Evolutionary conservation across 2,888 invertebrate genomes (phyloP).

Genomic region (Hydraecia micacea): DNA sequence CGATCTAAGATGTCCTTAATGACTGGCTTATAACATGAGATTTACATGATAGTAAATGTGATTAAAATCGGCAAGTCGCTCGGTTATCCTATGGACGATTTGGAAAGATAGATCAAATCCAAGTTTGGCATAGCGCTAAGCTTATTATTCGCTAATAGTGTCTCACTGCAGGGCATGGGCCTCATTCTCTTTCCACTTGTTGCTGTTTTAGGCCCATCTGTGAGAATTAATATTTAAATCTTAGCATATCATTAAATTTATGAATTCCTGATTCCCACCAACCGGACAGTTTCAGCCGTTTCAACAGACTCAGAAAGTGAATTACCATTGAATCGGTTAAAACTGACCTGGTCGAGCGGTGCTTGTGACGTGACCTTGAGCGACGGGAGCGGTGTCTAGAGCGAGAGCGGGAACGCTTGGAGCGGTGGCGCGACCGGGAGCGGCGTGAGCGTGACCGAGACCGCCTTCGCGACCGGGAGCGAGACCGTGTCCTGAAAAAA

Average conservation of each 20-base stretch:
- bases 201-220: background rate
- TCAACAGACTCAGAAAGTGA: constrained; percentile 19
- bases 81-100: background rate
- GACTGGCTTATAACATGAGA: background rate
- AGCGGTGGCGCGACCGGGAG: constrained; percentile 90
- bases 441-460: constrained; percentile 92
- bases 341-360: constrained; percentile 86
- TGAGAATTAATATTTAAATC: background rate
- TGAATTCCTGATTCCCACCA: background rate
- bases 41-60: background rate
- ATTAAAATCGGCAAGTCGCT: background rate
- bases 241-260: background rate
- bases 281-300: constrained; percentile 43
- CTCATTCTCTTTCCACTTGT: background rate
- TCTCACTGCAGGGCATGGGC: background rate
- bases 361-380: constrained; percentile 90
- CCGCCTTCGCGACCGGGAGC: constrained; percentile 88
- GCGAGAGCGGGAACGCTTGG: constrained; percentile 89
- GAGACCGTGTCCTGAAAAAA: constrained; percentile 87
- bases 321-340: constrained; percentile 40
- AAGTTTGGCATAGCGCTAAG: background rate
- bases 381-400: constrained; percentile 91
- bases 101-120: too few species aligned
- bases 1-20: background rate
- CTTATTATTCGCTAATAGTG: background rate